Percentiles rank a stretch among this genome's conserved stretches.
Evolutionary conservation across 2,113 vertebrate species (phyloP).

Genomic region (Copsychus sechellarum): DNA sequence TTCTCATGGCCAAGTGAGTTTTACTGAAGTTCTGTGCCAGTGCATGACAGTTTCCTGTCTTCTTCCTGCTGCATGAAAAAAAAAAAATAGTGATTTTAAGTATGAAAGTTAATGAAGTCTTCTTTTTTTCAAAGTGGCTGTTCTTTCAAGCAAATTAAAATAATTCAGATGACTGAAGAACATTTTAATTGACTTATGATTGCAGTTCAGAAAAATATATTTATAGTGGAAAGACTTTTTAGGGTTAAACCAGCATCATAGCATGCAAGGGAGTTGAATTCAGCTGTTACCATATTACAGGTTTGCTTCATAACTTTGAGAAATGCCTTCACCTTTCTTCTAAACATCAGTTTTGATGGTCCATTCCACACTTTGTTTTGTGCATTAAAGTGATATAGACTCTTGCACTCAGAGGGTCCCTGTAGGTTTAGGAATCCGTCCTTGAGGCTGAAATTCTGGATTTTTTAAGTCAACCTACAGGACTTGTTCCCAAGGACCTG

Average conservation of each 20-base stretch:
- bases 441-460: neutral
- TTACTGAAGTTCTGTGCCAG: slow-evolving; percentile 27
- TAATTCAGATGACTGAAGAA: slow-evolving; percentile 25
- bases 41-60: neutral
- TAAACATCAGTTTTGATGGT: neutral
- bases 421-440: neutral
- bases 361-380: neutral
- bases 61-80: neutral
- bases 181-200: slow-evolving; percentile 4
- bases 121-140: slow-evolving; percentile 26
- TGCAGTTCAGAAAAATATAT: neutral
- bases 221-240: neutral
- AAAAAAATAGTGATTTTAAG: neutral
- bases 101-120: slow-evolving; percentile 23
- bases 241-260: neutral
- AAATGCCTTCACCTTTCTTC: neutral
- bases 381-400: neutral
- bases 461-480: neutral
- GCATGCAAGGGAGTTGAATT: neutral
- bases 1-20: neutral
- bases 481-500: neutral
- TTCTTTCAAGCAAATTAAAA: slow-evolving; percentile 54
- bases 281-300: neutral
- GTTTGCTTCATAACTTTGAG: neutral
- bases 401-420: neutral